Evolutionary conservation across 2,797 vertebrate genomes (phyloP).

Genomic region (Sitta carolinensis): DNA sequence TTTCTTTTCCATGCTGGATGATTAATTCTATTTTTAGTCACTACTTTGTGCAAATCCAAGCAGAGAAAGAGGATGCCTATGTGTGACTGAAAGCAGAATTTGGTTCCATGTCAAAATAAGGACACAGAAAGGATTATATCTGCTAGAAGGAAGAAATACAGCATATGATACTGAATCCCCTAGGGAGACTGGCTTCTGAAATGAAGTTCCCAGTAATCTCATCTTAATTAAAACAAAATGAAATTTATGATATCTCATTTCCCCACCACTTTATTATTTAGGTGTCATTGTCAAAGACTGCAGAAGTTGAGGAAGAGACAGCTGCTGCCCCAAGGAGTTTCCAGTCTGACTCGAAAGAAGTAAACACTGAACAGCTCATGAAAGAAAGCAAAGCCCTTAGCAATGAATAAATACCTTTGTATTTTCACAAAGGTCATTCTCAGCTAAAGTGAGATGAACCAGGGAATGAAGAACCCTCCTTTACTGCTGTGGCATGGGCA

Average conservation of each 20-base stretch:
- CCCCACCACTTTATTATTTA: neutral
- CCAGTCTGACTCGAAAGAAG: neutral
- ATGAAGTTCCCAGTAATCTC: slow-evolving; percentile 50
- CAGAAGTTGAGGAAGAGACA: neutral
- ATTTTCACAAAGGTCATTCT: slow-evolving; percentile 22
- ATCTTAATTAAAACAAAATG: slow-evolving; percentile 60
- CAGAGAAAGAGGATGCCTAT: slow-evolving; percentile 12
- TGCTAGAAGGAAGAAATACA: slow-evolving; percentile 12
- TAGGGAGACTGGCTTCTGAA: neutral
- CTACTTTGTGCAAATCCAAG: slow-evolving; percentile 30
- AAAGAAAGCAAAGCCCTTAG: neutral
- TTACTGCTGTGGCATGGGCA: neutral
- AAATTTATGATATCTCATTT: slow-evolving; percentile 39
- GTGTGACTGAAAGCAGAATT: slow-evolving; percentile 7
- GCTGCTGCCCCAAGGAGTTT: neutral
- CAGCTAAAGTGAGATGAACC: neutral
- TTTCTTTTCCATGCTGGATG: neutral
- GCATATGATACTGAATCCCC: slow-evolving; percentile 4
- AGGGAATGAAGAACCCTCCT: neutral
- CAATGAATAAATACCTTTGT: neutral
- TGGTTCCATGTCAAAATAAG: slow-evolving; percentile 37
- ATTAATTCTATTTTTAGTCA: slow-evolving; percentile 43
- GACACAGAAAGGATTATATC: slow-evolving; percentile 30
- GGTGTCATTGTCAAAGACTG: slow-evolving; percentile 1
- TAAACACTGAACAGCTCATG: neutral